These are phyloP conservation scores for Cheirogaleus major DNA, from an alignment of 2,797 vertebrate species.

Conservation along the genomic window DNA sequence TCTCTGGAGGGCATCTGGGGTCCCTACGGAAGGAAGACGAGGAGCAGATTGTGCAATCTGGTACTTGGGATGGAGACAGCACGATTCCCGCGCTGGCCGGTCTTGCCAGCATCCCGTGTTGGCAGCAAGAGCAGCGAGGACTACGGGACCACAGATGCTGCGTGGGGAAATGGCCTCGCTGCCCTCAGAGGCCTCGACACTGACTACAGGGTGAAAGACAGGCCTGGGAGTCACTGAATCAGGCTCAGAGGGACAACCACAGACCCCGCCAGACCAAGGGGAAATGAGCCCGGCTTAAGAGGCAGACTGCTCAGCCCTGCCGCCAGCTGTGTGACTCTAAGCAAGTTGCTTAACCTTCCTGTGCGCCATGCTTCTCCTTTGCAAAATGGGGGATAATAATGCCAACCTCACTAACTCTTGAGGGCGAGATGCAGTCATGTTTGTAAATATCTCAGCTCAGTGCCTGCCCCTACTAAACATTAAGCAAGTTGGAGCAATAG, in stretches of 20 bases:
- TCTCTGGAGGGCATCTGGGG: neutral
- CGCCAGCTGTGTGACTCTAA: neutral
- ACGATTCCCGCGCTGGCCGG: neutral
- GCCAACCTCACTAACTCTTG: neutral
- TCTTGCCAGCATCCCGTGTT: neutral
- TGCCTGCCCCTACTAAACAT: neutral
- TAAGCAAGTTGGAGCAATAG: neutral
- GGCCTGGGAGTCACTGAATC: neutral
- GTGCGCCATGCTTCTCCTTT: neutral
- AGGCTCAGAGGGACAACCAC: neutral
- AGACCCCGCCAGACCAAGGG: accelerated
- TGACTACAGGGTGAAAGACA: neutral
- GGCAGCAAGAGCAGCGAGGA: conserved; percentile 43
- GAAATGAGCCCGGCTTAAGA: neutral
- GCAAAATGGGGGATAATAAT: neutral
- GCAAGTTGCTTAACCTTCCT: neutral
- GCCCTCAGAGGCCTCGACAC: neutral
- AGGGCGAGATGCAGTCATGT: neutral
- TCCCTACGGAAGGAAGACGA: neutral
- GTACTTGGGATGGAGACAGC: neutral
- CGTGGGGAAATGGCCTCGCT: conserved; percentile 48
- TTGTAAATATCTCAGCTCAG: neutral
- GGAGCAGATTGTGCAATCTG: neutral
- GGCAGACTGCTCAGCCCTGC: neutral
- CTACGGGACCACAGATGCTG: neutral